Evolutionary conservation across 2,797 vertebrate species (phyloP).

Genomic region (Agapornis canus): DNA sequence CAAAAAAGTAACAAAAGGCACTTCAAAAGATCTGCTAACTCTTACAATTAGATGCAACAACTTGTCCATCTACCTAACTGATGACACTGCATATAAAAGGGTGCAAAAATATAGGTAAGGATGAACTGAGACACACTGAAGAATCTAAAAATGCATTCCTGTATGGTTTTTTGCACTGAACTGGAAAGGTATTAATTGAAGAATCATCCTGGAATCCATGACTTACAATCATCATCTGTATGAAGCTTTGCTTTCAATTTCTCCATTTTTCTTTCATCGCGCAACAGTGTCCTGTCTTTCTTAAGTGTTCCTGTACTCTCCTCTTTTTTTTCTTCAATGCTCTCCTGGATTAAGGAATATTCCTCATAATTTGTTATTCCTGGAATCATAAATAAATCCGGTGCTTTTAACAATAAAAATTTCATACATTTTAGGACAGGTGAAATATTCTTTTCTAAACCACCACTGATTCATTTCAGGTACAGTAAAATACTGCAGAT

Average conservation of each 20-base stretch:
- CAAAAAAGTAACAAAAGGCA: neutral
- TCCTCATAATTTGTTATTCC: slow-evolving; percentile 99
- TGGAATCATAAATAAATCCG: slow-evolving; percentile 70
- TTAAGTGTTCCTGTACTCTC: slow-evolving; percentile 91
- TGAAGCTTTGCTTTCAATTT: slow-evolving; percentile 98
- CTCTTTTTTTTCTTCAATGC: slow-evolving; percentile 92
- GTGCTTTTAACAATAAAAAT: neutral
- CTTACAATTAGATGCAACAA: neutral
- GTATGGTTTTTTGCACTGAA: neutral
- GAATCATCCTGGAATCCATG: neutral
- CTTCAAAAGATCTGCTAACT: neutral
- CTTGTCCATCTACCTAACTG: neutral
- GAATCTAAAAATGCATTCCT: neutral
- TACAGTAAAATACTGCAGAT: neutral
- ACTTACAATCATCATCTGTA: slow-evolving; percentile 96
- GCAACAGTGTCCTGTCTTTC: slow-evolving; percentile 91
- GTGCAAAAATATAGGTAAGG: neutral
- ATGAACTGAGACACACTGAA: neutral
- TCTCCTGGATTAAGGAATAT: slow-evolving; percentile 97
- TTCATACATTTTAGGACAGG: neutral
- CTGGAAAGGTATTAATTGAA: neutral
- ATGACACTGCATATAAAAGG: neutral
- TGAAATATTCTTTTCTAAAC: neutral
- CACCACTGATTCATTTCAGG: neutral
- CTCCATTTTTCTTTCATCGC: slow-evolving; percentile 98